These are phyloP conservation scores for Eupsilia transversa DNA, from an alignment of 2,888 invertebrate genomes.

Conservation along the genomic window DNA sequence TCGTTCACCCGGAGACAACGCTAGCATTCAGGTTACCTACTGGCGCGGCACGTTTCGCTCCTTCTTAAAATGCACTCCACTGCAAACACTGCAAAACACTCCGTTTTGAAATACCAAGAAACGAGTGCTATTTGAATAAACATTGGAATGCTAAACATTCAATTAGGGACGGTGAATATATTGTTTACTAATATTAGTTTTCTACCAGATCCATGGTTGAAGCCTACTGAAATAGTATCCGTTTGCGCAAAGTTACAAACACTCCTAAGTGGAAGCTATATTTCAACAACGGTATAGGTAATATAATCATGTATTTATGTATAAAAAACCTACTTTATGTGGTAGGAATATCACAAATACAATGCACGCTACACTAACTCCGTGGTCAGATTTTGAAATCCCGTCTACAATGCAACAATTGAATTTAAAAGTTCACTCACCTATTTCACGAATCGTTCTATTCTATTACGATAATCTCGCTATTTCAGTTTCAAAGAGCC, in stretches of 20 bases:
- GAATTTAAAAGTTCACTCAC: slow-evolving; percentile 14
- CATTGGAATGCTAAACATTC: slow-evolving; percentile 25
- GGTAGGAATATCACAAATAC: slow-evolving; percentile 39
- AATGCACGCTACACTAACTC: slow-evolving; percentile 29
- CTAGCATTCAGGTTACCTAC: slow-evolving; percentile 80
- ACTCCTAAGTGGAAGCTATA: slow-evolving; percentile 4
- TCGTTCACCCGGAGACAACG: slow-evolving; percentile 79
- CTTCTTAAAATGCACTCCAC: slow-evolving; percentile 67
- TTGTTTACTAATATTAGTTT: slow-evolving; percentile 19
- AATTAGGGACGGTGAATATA: slow-evolving; percentile 19
- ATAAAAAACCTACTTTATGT: slow-evolving; percentile 21
- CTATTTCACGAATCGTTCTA: background rate
- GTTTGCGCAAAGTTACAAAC: slow-evolving; percentile 29
- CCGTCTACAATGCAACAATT: slow-evolving; percentile 18
- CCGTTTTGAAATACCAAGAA: slow-evolving; percentile 39
- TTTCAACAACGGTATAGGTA: slow-evolving; percentile 27
- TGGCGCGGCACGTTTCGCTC: slow-evolving; percentile 65
- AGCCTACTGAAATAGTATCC: slow-evolving; percentile 32
- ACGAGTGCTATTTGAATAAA: slow-evolving; percentile 9
- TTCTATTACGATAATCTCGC: background rate
- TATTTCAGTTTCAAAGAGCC: background rate
- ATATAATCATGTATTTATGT: background rate
- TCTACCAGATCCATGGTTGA: background rate
- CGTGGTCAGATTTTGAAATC: slow-evolving; percentile 46
- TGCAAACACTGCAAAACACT: slow-evolving; percentile 51